A percentile compares a stretch with the other conserved stretches of the same genome.
phyloP scores from a whole-genome alignment of 2,888 invertebrate genomes.

The Scotopteryx bipunctaria region DNA sequence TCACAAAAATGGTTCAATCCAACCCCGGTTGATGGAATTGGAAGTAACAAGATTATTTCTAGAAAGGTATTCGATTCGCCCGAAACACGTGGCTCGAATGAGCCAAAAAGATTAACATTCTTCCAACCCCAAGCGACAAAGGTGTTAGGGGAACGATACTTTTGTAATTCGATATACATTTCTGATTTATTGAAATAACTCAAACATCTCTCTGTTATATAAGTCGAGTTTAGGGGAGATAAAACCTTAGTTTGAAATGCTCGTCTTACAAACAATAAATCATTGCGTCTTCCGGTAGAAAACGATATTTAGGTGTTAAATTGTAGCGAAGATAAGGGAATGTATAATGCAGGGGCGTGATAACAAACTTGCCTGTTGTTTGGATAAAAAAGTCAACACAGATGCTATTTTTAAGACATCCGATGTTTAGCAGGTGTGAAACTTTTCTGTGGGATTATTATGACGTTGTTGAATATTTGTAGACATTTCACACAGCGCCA shows the following conservation, averaged over 20 bases:
- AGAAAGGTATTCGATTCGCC: slow-evolving; percentile 49
- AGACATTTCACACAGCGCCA: no score
- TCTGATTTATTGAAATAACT: slow-evolving; percentile 80
- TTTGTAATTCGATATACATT: slow-evolving; percentile 77
- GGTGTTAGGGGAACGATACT: slow-evolving; percentile 59
- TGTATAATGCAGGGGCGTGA: slow-evolving; percentile 34
- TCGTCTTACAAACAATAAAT: slow-evolving; percentile 79
- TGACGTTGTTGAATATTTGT: no score
- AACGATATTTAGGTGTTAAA: slow-evolving; percentile 71
- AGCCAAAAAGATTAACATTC: slow-evolving; percentile 71
- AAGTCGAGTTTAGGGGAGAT: slow-evolving; percentile 75
- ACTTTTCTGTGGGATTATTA: not conserved
- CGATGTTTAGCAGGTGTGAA: slow-evolving; percentile 12
- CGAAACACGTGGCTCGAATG: slow-evolving; percentile 58
- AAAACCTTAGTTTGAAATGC: slow-evolving; percentile 65
- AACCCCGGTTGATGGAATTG: slow-evolving; percentile 2
- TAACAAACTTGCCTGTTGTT: slow-evolving; percentile 28
- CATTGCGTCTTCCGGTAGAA: slow-evolving; percentile 69
- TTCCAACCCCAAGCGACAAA: slow-evolving; percentile 59
- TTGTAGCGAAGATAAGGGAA: slow-evolving; percentile 52
- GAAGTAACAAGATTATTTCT: slow-evolving; percentile 48
- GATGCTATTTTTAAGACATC: slow-evolving; percentile 9
- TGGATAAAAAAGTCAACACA: slow-evolving; percentile 27
- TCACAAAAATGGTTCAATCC: not conserved
- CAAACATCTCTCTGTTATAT: slow-evolving; percentile 68